Evolutionary conservation across 2,888 invertebrate genomes (phyloP).

Genomic region (Miltochrista miniata): DNA sequence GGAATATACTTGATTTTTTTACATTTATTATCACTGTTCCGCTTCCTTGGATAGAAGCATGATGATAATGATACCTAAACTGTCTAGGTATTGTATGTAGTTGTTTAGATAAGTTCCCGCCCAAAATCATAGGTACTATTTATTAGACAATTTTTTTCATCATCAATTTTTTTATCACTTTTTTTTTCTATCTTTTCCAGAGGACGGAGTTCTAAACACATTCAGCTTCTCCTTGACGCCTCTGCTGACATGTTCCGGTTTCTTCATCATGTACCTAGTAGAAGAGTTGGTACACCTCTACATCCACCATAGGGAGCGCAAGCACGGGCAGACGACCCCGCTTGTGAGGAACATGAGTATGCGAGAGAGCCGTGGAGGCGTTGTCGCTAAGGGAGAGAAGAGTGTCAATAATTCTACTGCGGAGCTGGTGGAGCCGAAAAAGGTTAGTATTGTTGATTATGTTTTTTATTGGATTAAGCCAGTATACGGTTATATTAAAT

Average conservation of each 20-base stretch:
- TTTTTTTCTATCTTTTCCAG: constrained; percentile 39
- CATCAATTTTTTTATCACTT: too few species aligned
- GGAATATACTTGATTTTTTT: too few species aligned
- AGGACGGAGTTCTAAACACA: constrained; percentile 64
- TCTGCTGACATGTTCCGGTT: constrained; percentile 89
- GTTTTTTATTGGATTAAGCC: too few species aligned
- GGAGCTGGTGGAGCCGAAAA: constrained; percentile 65
- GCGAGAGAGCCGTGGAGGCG: constrained; percentile 56
- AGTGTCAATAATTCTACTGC: constrained; percentile 73
- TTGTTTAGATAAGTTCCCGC: too few species aligned
- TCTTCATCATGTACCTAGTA: constrained; percentile 90
- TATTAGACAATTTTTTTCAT: too few species aligned
- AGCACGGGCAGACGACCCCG: constrained; percentile 51
- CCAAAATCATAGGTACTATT: too few species aligned
- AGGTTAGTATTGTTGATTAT: too few species aligned
- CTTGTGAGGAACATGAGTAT: constrained; percentile 75
- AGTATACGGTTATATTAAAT: too few species aligned
- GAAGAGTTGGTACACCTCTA: constrained; percentile 90
- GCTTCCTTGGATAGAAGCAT: too few species aligned
- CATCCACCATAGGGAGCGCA: constrained; percentile 80
- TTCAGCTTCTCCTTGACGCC: constrained; percentile 87
- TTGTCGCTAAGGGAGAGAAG: constrained; percentile 47
- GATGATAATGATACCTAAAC: too few species aligned
- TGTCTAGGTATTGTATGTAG: too few species aligned
- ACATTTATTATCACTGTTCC: too few species aligned